Evolutionary conservation across 2,113 vertebrate genomes (phyloP), one percentile per base, ranked within the genome.

Genomic region (Meriones unguiculatus): DNA sequence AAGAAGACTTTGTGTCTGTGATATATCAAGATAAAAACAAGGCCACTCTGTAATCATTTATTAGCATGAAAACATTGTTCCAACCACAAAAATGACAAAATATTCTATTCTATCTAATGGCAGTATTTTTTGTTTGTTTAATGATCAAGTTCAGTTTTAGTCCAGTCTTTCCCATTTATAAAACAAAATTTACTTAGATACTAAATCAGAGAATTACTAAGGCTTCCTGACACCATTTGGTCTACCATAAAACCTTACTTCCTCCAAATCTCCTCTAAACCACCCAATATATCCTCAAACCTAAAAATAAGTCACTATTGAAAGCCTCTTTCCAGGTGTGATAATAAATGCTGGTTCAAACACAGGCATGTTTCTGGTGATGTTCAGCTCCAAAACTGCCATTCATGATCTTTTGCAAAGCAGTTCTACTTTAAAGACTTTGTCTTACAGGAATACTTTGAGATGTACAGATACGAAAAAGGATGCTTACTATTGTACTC

Each of bases 81-180:
- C 73, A 52, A n/a, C 73, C 72, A 89, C 30, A 57, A 89, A 84
- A 77, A 89, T 54, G 76, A 64, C 20, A 57, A 72, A 92, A 82
- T 30, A 81, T 17, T 12, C 13, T 10, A 72, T 78, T 88, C 32
- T 94, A 80, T 30, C 15, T 94, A 57, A 41, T 54, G 72, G 52
- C 35, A 92, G 22, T 89, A 30, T 52, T 54, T 64, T 22, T 89
- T 96, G 41, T 70, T 89, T 91, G 59, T 84, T 81, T 89, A 85
- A 57, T 15, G 12, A 57, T 50, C 54, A 80, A 35, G 7, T 89
- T 70, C 50, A 50, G 64, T 35, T 41, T 89, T 86, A 30, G n/a
- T 52, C n/a, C 50, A 76, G 38, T 94, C 35, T 70, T 84, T 30
- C 62, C 32, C 32, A 62, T 59, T 88, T 84, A 14, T 41, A 91